Evolutionary conservation across 2,888 invertebrate species (phyloP).

Genomic region (Cheilosia scutellata): DNA sequence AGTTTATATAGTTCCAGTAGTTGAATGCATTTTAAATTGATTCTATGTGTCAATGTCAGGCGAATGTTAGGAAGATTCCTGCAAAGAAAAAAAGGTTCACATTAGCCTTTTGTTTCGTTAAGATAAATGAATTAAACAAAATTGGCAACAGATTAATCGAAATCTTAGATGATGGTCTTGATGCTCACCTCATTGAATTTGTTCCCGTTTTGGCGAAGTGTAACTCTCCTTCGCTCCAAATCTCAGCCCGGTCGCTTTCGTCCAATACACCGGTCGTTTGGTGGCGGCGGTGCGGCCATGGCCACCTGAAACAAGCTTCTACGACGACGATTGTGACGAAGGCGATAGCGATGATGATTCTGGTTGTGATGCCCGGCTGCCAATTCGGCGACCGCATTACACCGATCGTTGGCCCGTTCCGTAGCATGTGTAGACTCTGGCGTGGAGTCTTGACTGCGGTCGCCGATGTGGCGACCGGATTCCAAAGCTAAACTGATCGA

Average conservation of each 20-base stretch:
- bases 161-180: background rate
- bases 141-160: background rate
- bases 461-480: conserved; percentile 76
- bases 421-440: conserved; percentile 71
- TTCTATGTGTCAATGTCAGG: conserved; percentile 52
- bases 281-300: background rate
- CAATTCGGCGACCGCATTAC: conserved; percentile 75
- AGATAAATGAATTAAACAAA: background rate
- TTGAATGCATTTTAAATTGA: conserved; percentile 4
- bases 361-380: conserved; percentile 72
- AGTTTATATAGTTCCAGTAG: conserved; percentile 35
- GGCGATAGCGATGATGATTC: conserved; percentile 73
- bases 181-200: conserved; percentile 71
- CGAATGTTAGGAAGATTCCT: conserved; percentile 74
- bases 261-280: conserved; percentile 10
- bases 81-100: conserved; percentile 18
- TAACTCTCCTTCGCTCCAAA: conserved; percentile 62
- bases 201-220: conserved; percentile 69
- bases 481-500: conserved; percentile 74
- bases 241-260: conserved; percentile 73
- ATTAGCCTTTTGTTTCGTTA: background rate
- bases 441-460: conserved; percentile 69
- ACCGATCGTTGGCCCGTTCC: conserved; percentile 70
- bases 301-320: conserved; percentile 37
- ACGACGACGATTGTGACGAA: conserved; percentile 66